Evolutionary conservation across 64 coral and sea anemone species (phyloP).

Genomic region (Catalaphyllia jardinei): DNA sequence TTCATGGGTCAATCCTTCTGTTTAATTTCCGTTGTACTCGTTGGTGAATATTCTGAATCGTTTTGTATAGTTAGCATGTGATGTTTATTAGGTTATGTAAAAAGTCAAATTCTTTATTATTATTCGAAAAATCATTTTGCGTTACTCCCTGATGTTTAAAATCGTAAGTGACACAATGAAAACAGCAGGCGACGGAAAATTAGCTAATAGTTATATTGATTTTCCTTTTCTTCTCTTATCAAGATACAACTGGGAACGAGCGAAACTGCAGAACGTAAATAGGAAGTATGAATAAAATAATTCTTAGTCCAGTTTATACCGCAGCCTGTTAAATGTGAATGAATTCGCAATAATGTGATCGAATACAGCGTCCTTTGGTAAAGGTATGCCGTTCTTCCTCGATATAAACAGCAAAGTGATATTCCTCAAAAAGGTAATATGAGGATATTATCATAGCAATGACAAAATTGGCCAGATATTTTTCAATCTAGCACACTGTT

Average conservation of each 20-base stretch:
- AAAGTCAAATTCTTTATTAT: not conserved
- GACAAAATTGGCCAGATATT: not conserved
- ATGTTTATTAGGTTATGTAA: not conserved
- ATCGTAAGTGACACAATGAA: not conserved
- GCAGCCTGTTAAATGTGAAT: not conserved
- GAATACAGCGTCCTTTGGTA: not conserved
- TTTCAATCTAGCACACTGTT: not conserved
- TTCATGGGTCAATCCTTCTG: no score
- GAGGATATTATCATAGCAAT: not conserved
- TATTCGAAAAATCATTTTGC: not conserved
- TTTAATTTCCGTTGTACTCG: no score
- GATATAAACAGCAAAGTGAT: not conserved
- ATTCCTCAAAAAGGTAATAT: not conserved
- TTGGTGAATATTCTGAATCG: no score
- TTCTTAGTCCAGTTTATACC: not conserved
- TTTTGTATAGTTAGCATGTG: no score
- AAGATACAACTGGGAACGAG: not conserved
- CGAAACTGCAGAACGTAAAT: not conserved
- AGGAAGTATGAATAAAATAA: not conserved
- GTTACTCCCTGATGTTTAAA: not conserved
- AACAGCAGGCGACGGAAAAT: slow-evolving; percentile 10
- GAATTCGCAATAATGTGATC: not conserved
- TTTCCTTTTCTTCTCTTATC: not conserved
- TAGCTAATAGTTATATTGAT: slow-evolving; percentile 31
- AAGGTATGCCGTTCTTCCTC: not conserved